Conservation (phyloP, 2,113 vertebrate genomes). For the Etheostoma cragini region DNA sequence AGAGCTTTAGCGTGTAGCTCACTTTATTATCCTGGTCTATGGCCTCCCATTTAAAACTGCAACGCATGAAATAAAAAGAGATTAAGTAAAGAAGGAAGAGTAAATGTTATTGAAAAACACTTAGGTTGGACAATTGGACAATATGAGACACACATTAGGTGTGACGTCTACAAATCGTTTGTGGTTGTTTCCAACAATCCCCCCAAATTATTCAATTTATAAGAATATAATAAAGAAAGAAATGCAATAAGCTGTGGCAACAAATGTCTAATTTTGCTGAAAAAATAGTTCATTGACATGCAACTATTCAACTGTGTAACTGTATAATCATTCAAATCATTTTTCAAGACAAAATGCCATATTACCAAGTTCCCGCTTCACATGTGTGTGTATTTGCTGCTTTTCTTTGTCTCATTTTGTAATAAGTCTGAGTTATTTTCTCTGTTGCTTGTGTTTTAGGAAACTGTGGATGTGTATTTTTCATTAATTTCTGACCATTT, state of each 20-base stretch:
- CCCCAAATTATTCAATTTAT: not conserved
- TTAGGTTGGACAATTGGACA: no score
- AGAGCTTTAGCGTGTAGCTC: slow-evolving; percentile 89
- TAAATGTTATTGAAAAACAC: not conserved
- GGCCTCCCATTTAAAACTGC: slow-evolving; percentile 93
- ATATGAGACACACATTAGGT: not conserved
- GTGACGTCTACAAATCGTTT: no score
- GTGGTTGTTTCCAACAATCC: not conserved
- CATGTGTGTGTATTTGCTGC: no score
- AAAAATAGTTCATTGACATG: no score
- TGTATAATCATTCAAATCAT: no score
- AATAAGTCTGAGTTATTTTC: no score
- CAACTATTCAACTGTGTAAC: no score
- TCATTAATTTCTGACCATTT: not conserved
- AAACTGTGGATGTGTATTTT: not conserved
- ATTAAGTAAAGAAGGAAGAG: not conserved
- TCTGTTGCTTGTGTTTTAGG: not conserved
- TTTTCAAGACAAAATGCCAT: not conserved
- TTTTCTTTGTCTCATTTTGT: no score
- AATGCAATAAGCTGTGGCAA: no score
- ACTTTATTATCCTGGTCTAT: slow-evolving; percentile 86
- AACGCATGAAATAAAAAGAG: slow-evolving; percentile 29
- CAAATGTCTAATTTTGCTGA: not conserved
- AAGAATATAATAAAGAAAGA: not conserved
- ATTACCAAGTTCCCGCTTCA: no score